Evolutionary conservation across 2,797 vertebrate genomes (phyloP).

Genomic region (Anas acuta): DNA sequence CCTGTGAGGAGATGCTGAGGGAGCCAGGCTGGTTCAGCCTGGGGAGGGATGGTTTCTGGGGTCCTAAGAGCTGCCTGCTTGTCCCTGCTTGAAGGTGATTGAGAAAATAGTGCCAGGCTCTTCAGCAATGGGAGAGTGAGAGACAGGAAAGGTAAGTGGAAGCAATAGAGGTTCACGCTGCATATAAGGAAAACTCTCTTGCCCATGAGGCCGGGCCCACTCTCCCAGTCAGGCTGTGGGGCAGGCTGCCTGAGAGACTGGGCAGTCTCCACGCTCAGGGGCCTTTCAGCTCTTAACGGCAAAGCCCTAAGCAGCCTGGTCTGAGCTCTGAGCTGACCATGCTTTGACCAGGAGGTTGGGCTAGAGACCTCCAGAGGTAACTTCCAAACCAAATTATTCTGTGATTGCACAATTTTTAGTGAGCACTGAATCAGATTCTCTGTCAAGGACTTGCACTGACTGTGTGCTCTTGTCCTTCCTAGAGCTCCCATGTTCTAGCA

Average conservation of each 20-base stretch:
- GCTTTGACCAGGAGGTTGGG: neutral
- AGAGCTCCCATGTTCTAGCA: neutral
- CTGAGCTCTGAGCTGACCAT: neutral
- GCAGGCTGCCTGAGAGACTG: neutral
- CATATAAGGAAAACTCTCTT: neutral
- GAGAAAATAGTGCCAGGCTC: neutral
- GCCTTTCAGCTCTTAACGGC: neutral
- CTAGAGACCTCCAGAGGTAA: neutral
- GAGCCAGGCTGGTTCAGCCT: neutral
- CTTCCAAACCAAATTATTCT: neutral
- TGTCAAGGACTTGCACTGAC: neutral
- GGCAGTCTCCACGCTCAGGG: fast-evolving
- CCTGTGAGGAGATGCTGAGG: neutral
- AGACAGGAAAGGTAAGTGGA: neutral
- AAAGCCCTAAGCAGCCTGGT: neutral
- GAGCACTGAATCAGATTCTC: neutral
- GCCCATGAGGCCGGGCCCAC: neutral
- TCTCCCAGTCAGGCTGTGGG: neutral
- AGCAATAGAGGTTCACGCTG: neutral
- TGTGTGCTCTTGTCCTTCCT: neutral
- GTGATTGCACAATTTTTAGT: neutral
- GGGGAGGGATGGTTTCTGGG: neutral
- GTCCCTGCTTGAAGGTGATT: neutral
- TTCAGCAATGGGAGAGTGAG: neutral
- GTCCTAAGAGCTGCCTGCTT: neutral